Conservation (phyloP, 2,888 invertebrate genomes). For the Oligia strigilis region DNA sequence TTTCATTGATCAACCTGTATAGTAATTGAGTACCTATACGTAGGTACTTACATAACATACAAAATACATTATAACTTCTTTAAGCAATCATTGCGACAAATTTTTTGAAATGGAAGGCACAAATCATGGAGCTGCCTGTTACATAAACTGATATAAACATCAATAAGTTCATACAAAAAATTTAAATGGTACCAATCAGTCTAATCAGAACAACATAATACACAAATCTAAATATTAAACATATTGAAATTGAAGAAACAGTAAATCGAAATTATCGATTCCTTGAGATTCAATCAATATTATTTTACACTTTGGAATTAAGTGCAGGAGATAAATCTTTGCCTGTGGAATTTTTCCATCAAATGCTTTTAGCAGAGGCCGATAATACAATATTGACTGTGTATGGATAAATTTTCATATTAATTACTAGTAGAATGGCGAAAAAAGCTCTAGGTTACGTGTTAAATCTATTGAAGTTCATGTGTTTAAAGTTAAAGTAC, state of each 20-base stretch:
- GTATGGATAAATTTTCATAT: not conserved
- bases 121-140: constrained; percentile 9
- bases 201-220: constrained; percentile 21
- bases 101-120: constrained; percentile 11
- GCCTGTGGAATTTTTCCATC: not conserved
- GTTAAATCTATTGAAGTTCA: constrained; percentile 8
- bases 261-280: not conserved
- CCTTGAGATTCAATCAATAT: constrained; percentile 21
- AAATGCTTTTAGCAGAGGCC: constrained; percentile 12
- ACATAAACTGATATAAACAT: not conserved
- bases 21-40: constrained; percentile 18
- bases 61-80: not conserved
- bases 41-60: constrained; percentile 1
- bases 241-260: not conserved
- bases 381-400: constrained; percentile 10
- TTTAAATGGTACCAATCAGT: constrained; percentile 12
- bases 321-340: constrained; percentile 9
- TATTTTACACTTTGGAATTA: constrained; percentile 8
- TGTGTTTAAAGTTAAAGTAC: constrained; percentile 24
- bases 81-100: constrained; percentile 1
- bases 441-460: constrained; percentile 10
- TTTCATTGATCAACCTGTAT: not conserved
- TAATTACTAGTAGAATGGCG: constrained; percentile 3
- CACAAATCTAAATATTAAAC: constrained; percentile 3
- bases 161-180: constrained; percentile 43